Evolutionary conservation across 2,113 vertebrate genomes (phyloP), one percentile per base, ranked within the genome.

Genomic region (Panthera leo): DNA sequence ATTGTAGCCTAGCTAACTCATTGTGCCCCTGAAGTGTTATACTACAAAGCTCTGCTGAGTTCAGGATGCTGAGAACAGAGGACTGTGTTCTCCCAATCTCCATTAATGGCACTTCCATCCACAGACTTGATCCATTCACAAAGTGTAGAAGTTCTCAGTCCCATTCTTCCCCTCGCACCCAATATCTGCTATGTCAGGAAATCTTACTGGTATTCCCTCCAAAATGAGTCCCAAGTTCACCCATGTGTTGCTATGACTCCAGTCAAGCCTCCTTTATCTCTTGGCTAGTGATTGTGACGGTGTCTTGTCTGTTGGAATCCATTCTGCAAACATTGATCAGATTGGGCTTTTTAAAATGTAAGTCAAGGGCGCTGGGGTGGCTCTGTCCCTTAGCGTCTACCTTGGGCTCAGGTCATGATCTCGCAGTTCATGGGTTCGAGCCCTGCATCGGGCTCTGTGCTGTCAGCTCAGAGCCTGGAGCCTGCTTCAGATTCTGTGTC

Each of bases 161-260:
- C 51, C 13, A 48, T 10, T 16, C 31, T 80, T 73, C 23, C n/a
- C 25, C 5, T 87, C 19, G 18, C 25, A 9, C 5, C 19, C 25
- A 21, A 3, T 14, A 25, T 65, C 65, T 70, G 51, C 7, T 61
- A 7, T 7, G 3, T 45, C 13, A 68, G 89, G 42, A 51, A 61
- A 12, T 80, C 45, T 58, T 67, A 4, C n/a, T 73, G 21, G 78
- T 48, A n/a, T 88, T 39, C 10, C 68, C 5, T 58, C 14, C 25
- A 78, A 36, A 53, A 34, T 55, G 25, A 91, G 25, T 25, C 23
- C 21, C 15, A 16, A 13, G 39, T 73, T 51, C 3, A 39, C 19
- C 19, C 23, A 23, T 4, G 13, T 58, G 27, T 63, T 48, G 23
- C 39, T 19, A 0, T 1, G 7, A 19, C 7, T 11, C 25, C 45